These are phyloP conservation scores for Mimumesa dahlbomi DNA, from an alignment of 2,888 invertebrate species.

Conservation along the genomic window DNA sequence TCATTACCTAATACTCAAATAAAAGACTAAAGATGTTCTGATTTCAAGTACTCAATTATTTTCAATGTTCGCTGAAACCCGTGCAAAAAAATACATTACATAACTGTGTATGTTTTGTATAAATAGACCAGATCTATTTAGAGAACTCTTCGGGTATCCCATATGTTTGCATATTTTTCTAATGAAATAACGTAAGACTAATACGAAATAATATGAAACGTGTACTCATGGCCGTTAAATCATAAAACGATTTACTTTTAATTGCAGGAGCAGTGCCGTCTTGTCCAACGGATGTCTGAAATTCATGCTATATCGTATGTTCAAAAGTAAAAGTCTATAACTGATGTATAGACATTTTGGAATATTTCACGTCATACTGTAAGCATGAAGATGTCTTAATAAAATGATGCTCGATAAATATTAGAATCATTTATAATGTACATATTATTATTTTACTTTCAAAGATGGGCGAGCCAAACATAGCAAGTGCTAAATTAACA, in stretches of 20 bases:
- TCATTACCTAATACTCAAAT: slow-evolving; percentile 41
- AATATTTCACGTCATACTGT: no score
- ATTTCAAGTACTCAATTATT: neutral
- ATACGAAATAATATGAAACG: no score
- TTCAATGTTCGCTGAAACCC: neutral
- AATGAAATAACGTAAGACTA: neutral
- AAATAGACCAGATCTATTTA: neutral
- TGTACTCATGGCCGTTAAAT: no score
- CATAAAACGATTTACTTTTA: slow-evolving; percentile 34
- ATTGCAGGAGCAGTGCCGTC: slow-evolving; percentile 69
- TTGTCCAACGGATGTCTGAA: slow-evolving; percentile 66
- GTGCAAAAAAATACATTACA: slow-evolving; percentile 16
- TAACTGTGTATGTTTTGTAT: no score
- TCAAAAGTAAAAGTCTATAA: neutral
- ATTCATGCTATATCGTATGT: slow-evolving; percentile 61
- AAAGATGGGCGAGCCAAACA: no score
- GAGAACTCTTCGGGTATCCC: neutral
- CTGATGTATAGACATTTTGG: no score
- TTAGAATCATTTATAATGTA: no score
- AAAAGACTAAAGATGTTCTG: slow-evolving; percentile 24
- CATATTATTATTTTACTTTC: no score
- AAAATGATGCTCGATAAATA: no score
- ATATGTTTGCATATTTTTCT: neutral
- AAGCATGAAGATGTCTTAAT: no score
- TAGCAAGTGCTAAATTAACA: no score